A percentile compares a stretch with the other conserved stretches of the same genome.
Conservation (phyloP, 2,888 invertebrate genomes). For the Ischnura elegans region DNA sequence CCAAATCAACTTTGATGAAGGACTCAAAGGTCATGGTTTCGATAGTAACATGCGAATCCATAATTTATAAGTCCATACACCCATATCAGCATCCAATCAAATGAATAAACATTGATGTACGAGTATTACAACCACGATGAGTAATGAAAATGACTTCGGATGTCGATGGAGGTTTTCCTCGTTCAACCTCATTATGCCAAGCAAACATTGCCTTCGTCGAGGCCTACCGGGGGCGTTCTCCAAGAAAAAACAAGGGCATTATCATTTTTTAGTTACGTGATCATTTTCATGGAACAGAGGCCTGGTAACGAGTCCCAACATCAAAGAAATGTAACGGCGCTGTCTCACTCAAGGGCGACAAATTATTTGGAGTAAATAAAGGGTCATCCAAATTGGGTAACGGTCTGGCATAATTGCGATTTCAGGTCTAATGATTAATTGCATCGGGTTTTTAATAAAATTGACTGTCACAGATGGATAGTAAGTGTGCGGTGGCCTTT, state of each 20-base stretch:
- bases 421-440: neutral
- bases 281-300: neutral
- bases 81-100: slow-evolving; percentile 6
- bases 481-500: neutral
- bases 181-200: neutral
- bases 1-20: neutral
- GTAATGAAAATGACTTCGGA: slow-evolving; percentile 2
- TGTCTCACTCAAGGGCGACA: neutral
- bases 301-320: neutral
- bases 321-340: neutral
- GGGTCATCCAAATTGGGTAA: neutral
- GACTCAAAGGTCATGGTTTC: neutral
- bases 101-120: neutral
- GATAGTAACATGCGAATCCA: neutral
- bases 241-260: neutral
- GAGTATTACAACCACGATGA: neutral
- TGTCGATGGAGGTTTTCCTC: slow-evolving; percentile 7
- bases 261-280: neutral
- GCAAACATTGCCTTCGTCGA: neutral
- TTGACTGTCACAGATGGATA: neutral
- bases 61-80: neutral
- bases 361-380: neutral
- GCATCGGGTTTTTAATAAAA: neutral
- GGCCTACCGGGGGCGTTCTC: neutral
- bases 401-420: neutral